Conservation (phyloP, 2,888 invertebrate species). For the Ochlodes sylvanus region DNA sequence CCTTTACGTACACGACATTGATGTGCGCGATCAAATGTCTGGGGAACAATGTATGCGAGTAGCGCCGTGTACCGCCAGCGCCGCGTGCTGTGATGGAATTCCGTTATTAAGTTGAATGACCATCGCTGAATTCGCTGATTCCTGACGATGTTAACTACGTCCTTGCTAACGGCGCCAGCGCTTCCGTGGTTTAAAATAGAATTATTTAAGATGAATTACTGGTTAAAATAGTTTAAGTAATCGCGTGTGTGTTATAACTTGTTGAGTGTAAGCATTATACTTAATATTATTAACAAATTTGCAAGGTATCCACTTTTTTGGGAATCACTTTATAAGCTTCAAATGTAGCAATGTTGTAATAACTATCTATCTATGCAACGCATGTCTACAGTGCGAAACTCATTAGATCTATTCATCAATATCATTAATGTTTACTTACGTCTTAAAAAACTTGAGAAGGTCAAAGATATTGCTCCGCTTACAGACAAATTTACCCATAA, state of each 20-base stretch:
- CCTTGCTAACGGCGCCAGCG: constrained; percentile 9
- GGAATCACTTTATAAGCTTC: no score
- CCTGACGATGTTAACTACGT: constrained; percentile 19
- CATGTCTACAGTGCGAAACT: no score
- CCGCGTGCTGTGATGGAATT: constrained; percentile 37
- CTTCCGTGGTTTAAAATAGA: constrained; percentile 10
- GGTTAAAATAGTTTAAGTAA: no score
- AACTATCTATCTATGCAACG: no score
- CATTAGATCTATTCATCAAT: no score
- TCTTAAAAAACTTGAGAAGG: not conserved
- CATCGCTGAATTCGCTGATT: constrained; percentile 32
- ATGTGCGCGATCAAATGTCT: constrained; percentile 41
- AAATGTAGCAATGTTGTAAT: no score
- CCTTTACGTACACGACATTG: constrained; percentile 27
- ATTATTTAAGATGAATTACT: not conserved
- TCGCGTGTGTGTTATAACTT: no score
- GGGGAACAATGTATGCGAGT: constrained; percentile 45
- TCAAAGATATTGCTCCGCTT: constrained; percentile 5
- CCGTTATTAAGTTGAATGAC: constrained; percentile 50
- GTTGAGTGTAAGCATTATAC: no score
- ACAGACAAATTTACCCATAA: constrained; percentile 1
- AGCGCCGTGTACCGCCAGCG: no score
- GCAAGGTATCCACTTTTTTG: no score
- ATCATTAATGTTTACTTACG: not conserved
- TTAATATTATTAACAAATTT: no score